Base-by-base conservation (phyloP, 2,888 invertebrate genomes). In the Lasioglossum pauxillum region DNA sequence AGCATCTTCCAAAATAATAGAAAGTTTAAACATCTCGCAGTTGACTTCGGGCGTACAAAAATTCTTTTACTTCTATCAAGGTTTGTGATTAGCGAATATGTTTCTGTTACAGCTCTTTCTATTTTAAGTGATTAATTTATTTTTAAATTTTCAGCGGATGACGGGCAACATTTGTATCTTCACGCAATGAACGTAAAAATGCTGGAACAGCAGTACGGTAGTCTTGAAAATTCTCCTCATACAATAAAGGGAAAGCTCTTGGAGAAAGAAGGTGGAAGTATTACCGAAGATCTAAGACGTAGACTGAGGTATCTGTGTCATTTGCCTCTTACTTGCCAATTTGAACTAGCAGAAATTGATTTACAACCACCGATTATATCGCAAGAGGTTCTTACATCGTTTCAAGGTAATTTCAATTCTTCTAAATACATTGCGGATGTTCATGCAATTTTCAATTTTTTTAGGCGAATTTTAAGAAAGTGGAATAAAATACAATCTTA, bases 121-220 rank as follows among this genome's bases (percentile, higher is more conserved):
- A 49, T 8, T 71, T 4, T 38, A n/a, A 44, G 3, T 14, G 5
- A 35, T 1, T 5, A 46, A 23, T 78, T 49, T 72, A 23, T 60
- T 60, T 57, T 5, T 31, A 31, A 53, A 27, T 49, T 60, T 64
- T 41, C 23, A 98, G 98, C 98, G 89, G 96, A 96, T 71, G 98
- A 99, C 95, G 99, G 99, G 0, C 99, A 99, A 95, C 98, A 98
- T 94, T 97, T 99, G 80, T 99, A 98, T 95, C 96, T 99, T 86
- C 98, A 99, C 95, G 97, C 98, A 23, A 95, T 99, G 92, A 99
- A 99, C 95, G 97, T 98, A 14, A 97, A 98, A 85, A 98, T 99
- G 97, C 95, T 99, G 91, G 98, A 98, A 93, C 97, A 97, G 82
- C 97, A 98, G 82, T 99, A 98, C 96, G 98, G 98, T 12, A 96